Conservation (phyloP, 2,888 invertebrate genomes). For the Schrankia costaestrigalis region DNA sequence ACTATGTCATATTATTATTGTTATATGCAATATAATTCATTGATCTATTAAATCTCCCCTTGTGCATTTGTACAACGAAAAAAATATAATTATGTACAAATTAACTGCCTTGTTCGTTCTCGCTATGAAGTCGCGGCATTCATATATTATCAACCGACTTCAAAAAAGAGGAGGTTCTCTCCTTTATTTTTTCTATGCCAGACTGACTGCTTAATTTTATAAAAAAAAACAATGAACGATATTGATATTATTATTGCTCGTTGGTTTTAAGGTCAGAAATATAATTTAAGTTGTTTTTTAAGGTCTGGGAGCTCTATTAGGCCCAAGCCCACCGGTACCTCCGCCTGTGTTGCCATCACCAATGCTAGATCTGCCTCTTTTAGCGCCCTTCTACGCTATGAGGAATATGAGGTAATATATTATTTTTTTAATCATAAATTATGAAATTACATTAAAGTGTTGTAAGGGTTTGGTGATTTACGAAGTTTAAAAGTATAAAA, state of each 20-base stretch:
- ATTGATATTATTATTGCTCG: too few relatives aligned
- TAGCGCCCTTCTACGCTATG: conserved; percentile 71
- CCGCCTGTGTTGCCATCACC: conserved; percentile 68
- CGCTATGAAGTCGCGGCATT: too few relatives aligned
- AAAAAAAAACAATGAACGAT: too few relatives aligned
- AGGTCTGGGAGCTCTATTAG: conserved; percentile 64
- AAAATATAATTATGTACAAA: too few relatives aligned
- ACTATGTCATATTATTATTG: neutral
- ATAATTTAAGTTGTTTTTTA: conserved; percentile 6
- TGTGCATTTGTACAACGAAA: too few relatives aligned
- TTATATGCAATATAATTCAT: neutral
- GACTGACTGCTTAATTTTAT: too few relatives aligned
- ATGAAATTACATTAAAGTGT: neutral
- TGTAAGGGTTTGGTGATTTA: too few relatives aligned
- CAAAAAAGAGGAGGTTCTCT: too few relatives aligned
- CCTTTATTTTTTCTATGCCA: too few relatives aligned
- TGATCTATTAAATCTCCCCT: neutral
- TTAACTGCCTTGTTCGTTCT: too few relatives aligned
- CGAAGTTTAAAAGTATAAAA: too few relatives aligned
- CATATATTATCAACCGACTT: too few relatives aligned
- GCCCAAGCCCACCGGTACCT: conserved; percentile 62
- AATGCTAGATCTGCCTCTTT: conserved; percentile 62
- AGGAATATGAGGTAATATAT: conserved; percentile 64
- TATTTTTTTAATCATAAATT: neutral
- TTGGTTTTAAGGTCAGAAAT: neutral